Base-by-base conservation (phyloP, 2,888 invertebrate genomes). In the Brenthis daphne region DNA sequence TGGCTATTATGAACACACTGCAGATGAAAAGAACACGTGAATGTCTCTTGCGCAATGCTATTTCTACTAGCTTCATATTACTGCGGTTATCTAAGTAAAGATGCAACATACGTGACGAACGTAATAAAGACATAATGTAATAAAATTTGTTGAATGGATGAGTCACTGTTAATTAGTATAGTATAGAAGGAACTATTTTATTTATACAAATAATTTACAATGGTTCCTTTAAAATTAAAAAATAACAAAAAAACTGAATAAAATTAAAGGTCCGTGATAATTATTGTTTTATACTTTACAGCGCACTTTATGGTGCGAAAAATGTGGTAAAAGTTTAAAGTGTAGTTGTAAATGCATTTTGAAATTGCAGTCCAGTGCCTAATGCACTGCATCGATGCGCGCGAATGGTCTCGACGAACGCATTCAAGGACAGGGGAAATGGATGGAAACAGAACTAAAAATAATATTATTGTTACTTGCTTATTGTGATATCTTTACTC, bases 341-440 rank as follows among this genome's bases (percentile, higher is more conserved):
- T 6, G 33, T 4, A 50, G 16, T 43, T 51, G 56, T 66, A 69
- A 69, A 73, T 68, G 63, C 80, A 81, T 86, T 88, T 87, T 88
- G 85, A 86, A 88, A 87, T 86, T 84, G 84, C 80, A 70, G 85
- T 80, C 79, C 79, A 80, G 81, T 80, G 86, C 85, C 79, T 78
- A 79, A 82, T 80, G 86, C 85, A 84, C 82, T 81, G 86, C 86
- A 84, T 82, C 85, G 86, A 74, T 86, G 85, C 81, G 78, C 84
- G 81, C 82, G 73, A 79, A 68, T 68, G 71, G 72, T 48, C 60
- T 76, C 81, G 83, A 82, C 83, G 82, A 82, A 79, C 81, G 80
- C 84, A 85, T 75, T 78, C 87, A 88, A 86, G 89, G 90, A 85
- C 79, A 88, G 88, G 84, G 89, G 84, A 89, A 90, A 88, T 86